phyloP scores from a whole-genome alignment of 2,888 invertebrate species.

The Nematopogon swammerdamellus region DNA sequence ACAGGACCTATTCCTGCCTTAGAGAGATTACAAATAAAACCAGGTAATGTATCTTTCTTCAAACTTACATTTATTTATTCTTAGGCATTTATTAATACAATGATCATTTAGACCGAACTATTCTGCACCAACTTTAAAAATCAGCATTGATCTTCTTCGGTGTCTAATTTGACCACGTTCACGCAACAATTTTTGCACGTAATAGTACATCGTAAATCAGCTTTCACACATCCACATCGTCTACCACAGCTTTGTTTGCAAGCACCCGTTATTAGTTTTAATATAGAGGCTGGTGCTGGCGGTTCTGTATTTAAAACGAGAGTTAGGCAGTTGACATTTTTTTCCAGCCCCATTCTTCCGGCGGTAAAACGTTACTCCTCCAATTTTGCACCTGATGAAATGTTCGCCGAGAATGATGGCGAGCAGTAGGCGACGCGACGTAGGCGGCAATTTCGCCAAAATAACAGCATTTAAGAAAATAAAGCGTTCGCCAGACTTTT shows the following conservation, averaged over 20 bases:
- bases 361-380: conserved; percentile 5
- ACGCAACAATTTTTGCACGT: conserved; percentile 4
- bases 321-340: conserved; percentile 4
- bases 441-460: conserved; percentile 8
- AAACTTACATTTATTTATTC: no score
- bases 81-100: no score
- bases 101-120: no score
- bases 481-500: conserved; percentile 6
- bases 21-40: no score
- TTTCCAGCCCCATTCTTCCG: conserved; percentile 6
- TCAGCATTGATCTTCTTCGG: no score
- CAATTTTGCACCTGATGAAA: conserved; percentile 7
- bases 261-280: conserved; percentile 1
- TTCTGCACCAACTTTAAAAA: no score
- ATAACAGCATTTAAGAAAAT: conserved; percentile 6
- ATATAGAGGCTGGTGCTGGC: background rate
- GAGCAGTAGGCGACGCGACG: conserved; percentile 6
- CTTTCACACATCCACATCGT: conserved; percentile 7
- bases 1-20: no score
- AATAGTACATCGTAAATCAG: conserved; percentile 5
- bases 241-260: conserved; percentile 3
- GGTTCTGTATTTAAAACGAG: background rate
- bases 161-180: background rate
- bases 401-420: conserved; percentile 3
- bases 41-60: no score